Percentiles rank a stretch among this genome's conserved stretches.
Conservation (phyloP, 2,797 vertebrate species). For the Aeoliscus strigatus region DNA sequence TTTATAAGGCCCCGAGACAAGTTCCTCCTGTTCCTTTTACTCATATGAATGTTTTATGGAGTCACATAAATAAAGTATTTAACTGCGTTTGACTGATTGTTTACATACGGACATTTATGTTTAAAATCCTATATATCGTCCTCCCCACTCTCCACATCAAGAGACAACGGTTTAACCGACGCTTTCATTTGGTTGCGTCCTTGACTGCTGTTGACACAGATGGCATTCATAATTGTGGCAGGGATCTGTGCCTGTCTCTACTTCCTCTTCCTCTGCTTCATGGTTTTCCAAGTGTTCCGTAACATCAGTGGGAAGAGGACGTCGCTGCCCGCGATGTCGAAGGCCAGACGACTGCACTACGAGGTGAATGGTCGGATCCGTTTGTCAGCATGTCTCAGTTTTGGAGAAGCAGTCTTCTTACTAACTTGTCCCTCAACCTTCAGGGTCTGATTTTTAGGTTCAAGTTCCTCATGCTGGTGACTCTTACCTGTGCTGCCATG, state of each 20-base stretch:
- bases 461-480: slow-evolving; percentile 97
- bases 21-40: background rate
- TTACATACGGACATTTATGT: background rate
- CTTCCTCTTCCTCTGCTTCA: slow-evolving; percentile 97
- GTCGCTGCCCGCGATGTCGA: slow-evolving; percentile 91
- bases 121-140: too few species aligned
- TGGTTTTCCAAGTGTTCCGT: slow-evolving; percentile 97
- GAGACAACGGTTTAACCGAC: too few species aligned
- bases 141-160: too few species aligned
- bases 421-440: background rate
- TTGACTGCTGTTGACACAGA: slow-evolving; percentile 77
- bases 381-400: background rate
- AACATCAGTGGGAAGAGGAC: slow-evolving; percentile 94
- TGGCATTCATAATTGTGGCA: slow-evolving; percentile 97
- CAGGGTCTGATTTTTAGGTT: slow-evolving; percentile 96
- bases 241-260: slow-evolving; percentile 97
- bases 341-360: slow-evolving; percentile 91
- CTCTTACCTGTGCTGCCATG: slow-evolving; percentile 92
- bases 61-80: background rate
- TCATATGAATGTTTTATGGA: slow-evolving; percentile 1
- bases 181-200: slow-evolving; percentile 38
- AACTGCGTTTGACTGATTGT: background rate
- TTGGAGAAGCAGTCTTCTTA: background rate
- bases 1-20: slow-evolving; percentile 16
- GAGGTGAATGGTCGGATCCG: slow-evolving; percentile 69